phyloP scores from a whole-genome alignment of 2,888 invertebrate genomes.

The Rotaria socialis region DNA sequence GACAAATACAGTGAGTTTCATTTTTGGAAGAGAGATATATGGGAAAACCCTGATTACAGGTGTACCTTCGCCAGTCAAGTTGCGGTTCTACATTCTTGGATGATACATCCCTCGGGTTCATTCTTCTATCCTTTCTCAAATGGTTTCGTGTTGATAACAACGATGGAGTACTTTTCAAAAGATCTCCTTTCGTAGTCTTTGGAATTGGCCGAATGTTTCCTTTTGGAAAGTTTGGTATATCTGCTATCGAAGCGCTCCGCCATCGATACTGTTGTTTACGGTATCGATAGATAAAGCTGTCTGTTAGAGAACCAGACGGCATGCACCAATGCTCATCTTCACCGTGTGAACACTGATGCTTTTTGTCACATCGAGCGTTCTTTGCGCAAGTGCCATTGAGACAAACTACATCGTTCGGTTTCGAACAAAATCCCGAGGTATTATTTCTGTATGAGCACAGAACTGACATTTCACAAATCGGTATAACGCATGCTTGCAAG shows the following conservation, averaged over 20 bases:
- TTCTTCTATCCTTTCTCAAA: too few species aligned
- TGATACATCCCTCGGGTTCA: too few species aligned
- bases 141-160: too few species aligned
- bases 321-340: not conserved
- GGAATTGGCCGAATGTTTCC: too few species aligned
- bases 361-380: not conserved
- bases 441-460: not conserved
- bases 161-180: too few species aligned
- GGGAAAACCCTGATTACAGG: not conserved
- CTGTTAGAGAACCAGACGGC: not conserved
- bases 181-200: too few species aligned
- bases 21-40: not conserved
- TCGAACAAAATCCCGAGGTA: not conserved
- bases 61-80: not conserved
- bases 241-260: too few species aligned
- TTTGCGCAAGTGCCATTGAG: not conserved
- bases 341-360: not conserved
- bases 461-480: not conserved
- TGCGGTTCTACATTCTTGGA: too few species aligned
- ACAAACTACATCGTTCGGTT: not conserved
- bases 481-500: not conserved
- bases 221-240: too few species aligned
- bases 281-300: not conserved
- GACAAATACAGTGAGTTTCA: not conserved
- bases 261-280: too few species aligned